Evolutionary conservation across 2,113 vertebrate genomes (phyloP).

Genomic region (Clarias gariepinus): DNA sequence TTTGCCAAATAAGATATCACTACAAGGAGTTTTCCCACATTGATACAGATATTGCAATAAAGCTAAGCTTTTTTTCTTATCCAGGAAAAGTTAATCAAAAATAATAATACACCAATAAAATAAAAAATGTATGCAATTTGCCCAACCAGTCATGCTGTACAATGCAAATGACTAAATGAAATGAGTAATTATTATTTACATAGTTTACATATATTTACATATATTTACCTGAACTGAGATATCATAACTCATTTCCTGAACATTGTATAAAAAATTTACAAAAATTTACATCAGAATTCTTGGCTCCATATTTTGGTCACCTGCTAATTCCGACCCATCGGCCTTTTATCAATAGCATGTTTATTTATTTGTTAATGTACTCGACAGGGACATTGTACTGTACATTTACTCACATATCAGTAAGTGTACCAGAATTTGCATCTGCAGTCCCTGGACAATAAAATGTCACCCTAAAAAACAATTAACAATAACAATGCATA

Average conservation of each 20-base stretch:
- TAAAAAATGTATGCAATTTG: background rate
- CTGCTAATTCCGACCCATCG: background rate
- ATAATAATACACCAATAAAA: background rate
- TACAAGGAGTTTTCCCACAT: background rate
- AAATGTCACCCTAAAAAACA: too few species aligned
- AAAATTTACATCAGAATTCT: background rate
- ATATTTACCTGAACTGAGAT: background rate
- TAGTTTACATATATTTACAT: background rate
- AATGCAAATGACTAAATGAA: background rate
- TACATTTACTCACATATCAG: too few species aligned
- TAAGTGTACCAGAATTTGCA: too few species aligned
- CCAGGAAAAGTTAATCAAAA: too few species aligned
- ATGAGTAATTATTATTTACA: background rate
- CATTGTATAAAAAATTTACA: background rate
- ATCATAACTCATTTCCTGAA: background rate
- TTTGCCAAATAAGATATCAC: constrained; percentile 16
- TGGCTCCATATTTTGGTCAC: background rate
- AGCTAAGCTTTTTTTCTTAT: background rate
- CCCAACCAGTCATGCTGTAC: background rate
- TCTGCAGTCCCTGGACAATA: too few species aligned
- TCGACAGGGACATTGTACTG: too few species aligned
- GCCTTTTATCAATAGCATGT: too few species aligned
- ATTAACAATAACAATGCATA: too few species aligned
- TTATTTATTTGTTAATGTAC: too few species aligned
- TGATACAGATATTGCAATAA: background rate